Evolutionary conservation across 2,888 invertebrate genomes (phyloP).

Genomic region (Ceratothoa steindachneri): DNA sequence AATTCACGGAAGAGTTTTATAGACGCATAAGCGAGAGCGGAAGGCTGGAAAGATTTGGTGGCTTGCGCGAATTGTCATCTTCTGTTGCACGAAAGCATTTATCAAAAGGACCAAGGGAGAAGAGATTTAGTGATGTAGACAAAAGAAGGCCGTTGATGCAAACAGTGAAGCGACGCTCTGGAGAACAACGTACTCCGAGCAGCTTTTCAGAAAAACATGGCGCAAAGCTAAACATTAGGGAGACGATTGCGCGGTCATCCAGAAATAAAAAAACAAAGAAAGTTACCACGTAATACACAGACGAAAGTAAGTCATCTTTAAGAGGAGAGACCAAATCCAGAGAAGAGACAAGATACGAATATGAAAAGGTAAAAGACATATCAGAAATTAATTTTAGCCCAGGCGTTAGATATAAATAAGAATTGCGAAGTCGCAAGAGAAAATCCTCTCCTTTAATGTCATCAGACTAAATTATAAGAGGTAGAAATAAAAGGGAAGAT

Average conservation of each 20-base stretch:
- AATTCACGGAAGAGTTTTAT: background rate
- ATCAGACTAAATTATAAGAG: too few species aligned
- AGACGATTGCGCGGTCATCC: too few species aligned
- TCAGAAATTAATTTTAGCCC: background rate
- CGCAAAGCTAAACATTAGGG: too few species aligned
- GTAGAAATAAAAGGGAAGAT: too few species aligned
- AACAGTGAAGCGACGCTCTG: too few species aligned
- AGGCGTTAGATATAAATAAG: background rate
- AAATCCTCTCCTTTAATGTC: too few species aligned
- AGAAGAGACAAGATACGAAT: background rate
- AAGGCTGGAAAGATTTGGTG: background rate
- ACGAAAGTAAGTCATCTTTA: background rate
- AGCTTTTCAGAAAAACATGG: too few species aligned
- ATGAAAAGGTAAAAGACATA: background rate
- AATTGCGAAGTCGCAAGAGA: background rate
- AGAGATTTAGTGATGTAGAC: background rate
- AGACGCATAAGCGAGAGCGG: background rate
- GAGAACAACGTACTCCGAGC: too few species aligned
- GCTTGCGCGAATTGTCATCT: background rate
- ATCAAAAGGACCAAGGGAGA: too few species aligned
- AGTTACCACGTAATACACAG: too few species aligned
- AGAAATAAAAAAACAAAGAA: too few species aligned
- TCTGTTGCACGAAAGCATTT: background rate
- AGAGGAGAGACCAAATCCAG: background rate
- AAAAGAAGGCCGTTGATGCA: too few species aligned